A percentile compares a stretch with the other conserved stretches of the same genome.
These are phyloP conservation scores for Sipha maydis DNA, from an alignment of 2,888 invertebrate genomes.

Conservation along the genomic window DNA sequence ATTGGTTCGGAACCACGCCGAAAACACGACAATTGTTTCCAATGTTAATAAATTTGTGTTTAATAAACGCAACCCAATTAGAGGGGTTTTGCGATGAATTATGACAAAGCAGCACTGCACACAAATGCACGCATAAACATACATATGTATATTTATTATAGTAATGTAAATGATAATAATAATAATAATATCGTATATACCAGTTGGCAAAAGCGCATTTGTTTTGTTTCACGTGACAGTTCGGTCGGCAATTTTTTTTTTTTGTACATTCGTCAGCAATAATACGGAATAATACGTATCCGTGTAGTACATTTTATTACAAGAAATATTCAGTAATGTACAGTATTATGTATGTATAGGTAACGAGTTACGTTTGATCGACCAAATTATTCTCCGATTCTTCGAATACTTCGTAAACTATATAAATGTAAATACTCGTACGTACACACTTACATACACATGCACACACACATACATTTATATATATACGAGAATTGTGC, in stretches of 20 bases:
- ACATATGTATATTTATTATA: background rate
- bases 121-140: background rate
- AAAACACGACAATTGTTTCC: constrained; percentile 54
- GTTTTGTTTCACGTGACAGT: background rate
- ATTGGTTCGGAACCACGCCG: constrained; percentile 3
- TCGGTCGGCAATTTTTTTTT: background rate
- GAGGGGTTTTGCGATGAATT: constrained; percentile 38
- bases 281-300: background rate
- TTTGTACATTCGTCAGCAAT: background rate
- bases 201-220: background rate
- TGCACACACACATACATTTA: background rate
- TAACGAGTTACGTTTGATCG: background rate
- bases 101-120: background rate
- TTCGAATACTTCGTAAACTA: background rate
- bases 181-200: background rate
- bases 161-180: background rate
- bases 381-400: background rate
- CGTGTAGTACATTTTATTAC: background rate
- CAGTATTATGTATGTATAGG: background rate
- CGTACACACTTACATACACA: background rate
- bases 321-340: background rate
- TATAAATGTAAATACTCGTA: background rate
- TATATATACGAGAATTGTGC: background rate
- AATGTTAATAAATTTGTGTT: constrained; percentile 51
- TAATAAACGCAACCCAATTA: constrained; percentile 55